Base-by-base conservation (phyloP, 2,888 invertebrate species). In the Heliconius aoede region DNA sequence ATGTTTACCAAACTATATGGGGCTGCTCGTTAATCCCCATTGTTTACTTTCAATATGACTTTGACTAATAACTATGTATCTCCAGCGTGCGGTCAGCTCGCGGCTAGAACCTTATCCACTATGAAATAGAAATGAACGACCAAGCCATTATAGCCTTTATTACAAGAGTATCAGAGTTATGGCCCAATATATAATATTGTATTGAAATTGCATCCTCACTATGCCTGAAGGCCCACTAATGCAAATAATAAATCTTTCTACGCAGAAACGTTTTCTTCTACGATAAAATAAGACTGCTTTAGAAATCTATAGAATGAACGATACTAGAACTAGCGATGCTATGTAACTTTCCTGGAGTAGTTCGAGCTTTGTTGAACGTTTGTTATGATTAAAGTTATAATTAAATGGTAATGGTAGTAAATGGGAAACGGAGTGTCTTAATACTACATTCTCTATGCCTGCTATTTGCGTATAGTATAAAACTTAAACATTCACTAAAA, bases 11-110 rank as follows among this genome's bases (percentile, higher is more conserved):
- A 82, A 84, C 84, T 83, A 81, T 84, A 86, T 83, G 85, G 85
- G 86, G 85, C 84, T 84, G 82, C 84, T 85, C 80, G 84, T 81
- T 82, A 82, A 85, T 83, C 82, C 82, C 81, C 82, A 86, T 86
- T 90, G 89, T 90, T 90, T 90, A 89, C 89, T 87, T 88, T 86
- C 88, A 87, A 88, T 88, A 84, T 85, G 86, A 87, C 89, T 89
- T 90, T 89, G 89, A 90, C 88, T 83, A 81, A 82, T 90, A 84
- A 86, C 85, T 86, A n/a, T 11, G 55, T 55, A 85, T 85, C 85
- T 83, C 79, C 46, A 40, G 71, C 79, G 79, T 78, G 79, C 78
- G 84, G 82, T 84, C 84, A 85, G 84, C 81, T 80, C 80, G 81
- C 80, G 75, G 79, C 76, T 78, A 77, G 77, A 60, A 55, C 65